These are phyloP conservation scores for Phytoseiulus persimilis DNA, from an alignment of 2,888 invertebrate genomes.

Conservation along the genomic window DNA sequence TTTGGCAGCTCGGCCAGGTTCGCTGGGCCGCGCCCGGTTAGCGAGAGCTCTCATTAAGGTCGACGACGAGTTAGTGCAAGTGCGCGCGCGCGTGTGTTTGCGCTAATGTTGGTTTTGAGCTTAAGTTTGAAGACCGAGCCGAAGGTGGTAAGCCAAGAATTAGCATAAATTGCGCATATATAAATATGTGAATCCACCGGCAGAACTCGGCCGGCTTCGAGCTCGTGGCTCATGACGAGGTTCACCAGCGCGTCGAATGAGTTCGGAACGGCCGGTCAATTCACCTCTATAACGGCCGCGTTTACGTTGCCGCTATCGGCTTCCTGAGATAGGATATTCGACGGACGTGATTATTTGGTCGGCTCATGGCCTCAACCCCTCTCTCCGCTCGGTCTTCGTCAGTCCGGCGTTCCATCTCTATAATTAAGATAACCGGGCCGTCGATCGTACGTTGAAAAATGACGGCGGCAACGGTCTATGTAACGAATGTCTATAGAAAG, in stretches of 20 bases:
- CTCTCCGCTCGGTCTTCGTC: not conserved
- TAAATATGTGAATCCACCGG: not conserved
- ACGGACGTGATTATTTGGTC: not conserved
- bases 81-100: not conserved
- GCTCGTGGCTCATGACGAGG: not conserved
- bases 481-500: not conserved
- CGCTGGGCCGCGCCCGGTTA: not conserved
- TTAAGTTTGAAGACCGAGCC: not conserved
- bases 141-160: conserved; percentile 5
- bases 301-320: not conserved
- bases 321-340: not conserved
- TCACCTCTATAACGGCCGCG: not conserved
- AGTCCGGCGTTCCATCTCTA: not conserved
- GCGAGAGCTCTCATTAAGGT: not conserved
- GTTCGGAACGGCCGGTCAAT: not conserved
- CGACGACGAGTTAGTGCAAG: not conserved
- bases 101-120: not conserved
- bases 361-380: not conserved
- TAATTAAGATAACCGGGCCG: not conserved
- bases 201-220: not conserved
- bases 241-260: not conserved
- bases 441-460: not conserved
- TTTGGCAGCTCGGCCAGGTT: not conserved
- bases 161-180: not conserved
- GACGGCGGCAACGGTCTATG: not conserved